Conservation (phyloP, 1,140 invertebrate species). For the Acromyrmex charruanus region DNA sequence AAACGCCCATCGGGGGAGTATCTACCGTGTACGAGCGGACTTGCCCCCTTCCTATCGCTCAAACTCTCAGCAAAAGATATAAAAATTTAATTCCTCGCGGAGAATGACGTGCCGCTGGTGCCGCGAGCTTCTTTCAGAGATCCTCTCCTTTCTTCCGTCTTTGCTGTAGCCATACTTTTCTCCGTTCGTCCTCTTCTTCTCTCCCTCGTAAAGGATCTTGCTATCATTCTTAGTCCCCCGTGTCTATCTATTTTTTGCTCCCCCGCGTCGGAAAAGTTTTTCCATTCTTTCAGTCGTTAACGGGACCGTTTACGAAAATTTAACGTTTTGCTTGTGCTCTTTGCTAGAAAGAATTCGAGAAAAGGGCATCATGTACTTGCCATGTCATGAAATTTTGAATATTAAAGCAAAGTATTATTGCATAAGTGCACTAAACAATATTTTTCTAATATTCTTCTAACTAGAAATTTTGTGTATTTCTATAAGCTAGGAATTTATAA, state of each 20-base stretch:
- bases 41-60: conserved; percentile 79
- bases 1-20: conserved; percentile 64
- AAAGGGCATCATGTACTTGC: neutral
- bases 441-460: neutral
- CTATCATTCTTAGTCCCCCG: conserved; percentile 46
- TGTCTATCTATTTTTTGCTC: conserved; percentile 33
- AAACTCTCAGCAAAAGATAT: conserved; percentile 86
- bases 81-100: conserved; percentile 86
- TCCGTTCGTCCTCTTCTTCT: conserved; percentile 33
- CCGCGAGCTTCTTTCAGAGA: conserved; percentile 79
- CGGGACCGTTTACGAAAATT: conserved; percentile 67
- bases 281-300: conserved; percentile 72
- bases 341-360: neutral
- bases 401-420: neutral
- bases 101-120: conserved; percentile 83
- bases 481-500: neutral
- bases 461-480: too few relatives aligned
- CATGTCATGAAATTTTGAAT: neutral
- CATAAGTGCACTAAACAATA: neutral
- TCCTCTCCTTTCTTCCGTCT: conserved; percentile 69
- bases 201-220: conserved; percentile 9
- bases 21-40: conserved; percentile 21
- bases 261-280: conserved; percentile 62
- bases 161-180: conserved; percentile 52
- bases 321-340: conserved; percentile 34